phyloP scores from a whole-genome alignment of 1,140 invertebrate species.

The Drosophila rufa region DNA sequence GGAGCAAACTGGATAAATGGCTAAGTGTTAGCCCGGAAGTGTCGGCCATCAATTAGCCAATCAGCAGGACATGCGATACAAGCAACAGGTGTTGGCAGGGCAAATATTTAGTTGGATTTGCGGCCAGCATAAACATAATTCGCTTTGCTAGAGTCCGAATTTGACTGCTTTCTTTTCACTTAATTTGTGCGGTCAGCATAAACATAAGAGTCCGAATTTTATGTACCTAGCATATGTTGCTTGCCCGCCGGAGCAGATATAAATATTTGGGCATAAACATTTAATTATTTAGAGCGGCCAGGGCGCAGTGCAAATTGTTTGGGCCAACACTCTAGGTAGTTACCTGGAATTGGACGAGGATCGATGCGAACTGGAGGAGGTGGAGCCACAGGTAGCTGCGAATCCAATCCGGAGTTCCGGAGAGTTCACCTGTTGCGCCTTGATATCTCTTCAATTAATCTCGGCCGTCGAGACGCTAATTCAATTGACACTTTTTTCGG shows the following conservation, averaged over 20 bases:
- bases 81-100: constrained; percentile 30
- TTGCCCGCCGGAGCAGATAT: constrained; percentile 3
- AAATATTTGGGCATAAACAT: constrained; percentile 9
- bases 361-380: constrained; percentile 11
- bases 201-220: constrained; percentile 40
- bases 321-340: constrained; percentile 10
- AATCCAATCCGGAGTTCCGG: constrained; percentile 11
- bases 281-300: constrained; percentile 37
- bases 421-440: constrained; percentile 56
- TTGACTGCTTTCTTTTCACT: constrained; percentile 1
- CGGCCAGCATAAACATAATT: constrained; percentile 31
- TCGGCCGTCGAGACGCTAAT: constrained; percentile 61
- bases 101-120: constrained; percentile 24
- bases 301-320: constrained; percentile 16
- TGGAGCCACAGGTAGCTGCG: constrained; percentile 37
- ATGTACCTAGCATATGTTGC: constrained; percentile 65
- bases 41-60: constrained; percentile 35
- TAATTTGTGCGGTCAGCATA: constrained; percentile 20
- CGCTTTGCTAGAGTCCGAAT: constrained; percentile 5
- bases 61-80: constrained; percentile 33
- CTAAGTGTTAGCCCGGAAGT: constrained; percentile 19
- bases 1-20: not conserved
- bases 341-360: constrained; percentile 34
- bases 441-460: constrained; percentile 26
- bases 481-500: constrained; percentile 72